phyloP scores from a whole-genome alignment of 1,140 invertebrate species.

The Bicyclus anynana region DNA sequence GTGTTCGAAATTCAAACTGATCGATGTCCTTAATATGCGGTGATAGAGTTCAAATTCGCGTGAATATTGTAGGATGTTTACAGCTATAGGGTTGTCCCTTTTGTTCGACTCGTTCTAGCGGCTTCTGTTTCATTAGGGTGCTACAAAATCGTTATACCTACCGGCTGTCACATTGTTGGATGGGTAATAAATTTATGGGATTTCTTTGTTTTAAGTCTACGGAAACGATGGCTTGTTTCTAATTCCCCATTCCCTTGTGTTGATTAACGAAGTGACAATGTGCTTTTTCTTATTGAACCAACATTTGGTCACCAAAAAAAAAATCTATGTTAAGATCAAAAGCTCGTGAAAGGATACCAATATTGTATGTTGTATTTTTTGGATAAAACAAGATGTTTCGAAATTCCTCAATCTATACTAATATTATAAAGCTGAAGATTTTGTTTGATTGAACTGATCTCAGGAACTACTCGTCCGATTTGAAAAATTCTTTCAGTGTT shows the following conservation, averaged over 20 bases:
- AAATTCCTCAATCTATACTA: no score
- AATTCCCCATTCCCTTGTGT: background rate
- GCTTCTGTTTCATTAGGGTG: constrained; percentile 58
- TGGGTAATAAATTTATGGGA: constrained; percentile 18
- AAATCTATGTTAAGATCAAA: background rate
- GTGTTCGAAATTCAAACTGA: constrained; percentile 33
- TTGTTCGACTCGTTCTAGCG: constrained; percentile 56
- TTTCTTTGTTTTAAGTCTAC: background rate
- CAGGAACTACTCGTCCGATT: no score
- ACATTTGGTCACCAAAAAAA: background rate
- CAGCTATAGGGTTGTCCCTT: constrained; percentile 63
- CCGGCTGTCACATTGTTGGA: constrained; percentile 31
- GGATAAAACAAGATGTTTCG: no score
- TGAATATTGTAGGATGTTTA: constrained; percentile 13
- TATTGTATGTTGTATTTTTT: no score
- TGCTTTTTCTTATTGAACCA: background rate
- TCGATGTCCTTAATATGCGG: constrained; percentile 33
- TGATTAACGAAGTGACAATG: background rate
- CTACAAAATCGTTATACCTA: constrained; percentile 51
- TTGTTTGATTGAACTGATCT: no score
- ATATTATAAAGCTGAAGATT: no score
- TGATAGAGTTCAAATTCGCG: constrained; percentile 29
- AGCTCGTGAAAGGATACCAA: background rate
- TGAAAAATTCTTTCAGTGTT: no score
- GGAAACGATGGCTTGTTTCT: background rate